A percentile compares a stretch with the other conserved stretches of the same genome.
phyloP scores from a whole-genome alignment of 2,797 vertebrate genomes.

The Kryptopterus vitreolus region DNA sequence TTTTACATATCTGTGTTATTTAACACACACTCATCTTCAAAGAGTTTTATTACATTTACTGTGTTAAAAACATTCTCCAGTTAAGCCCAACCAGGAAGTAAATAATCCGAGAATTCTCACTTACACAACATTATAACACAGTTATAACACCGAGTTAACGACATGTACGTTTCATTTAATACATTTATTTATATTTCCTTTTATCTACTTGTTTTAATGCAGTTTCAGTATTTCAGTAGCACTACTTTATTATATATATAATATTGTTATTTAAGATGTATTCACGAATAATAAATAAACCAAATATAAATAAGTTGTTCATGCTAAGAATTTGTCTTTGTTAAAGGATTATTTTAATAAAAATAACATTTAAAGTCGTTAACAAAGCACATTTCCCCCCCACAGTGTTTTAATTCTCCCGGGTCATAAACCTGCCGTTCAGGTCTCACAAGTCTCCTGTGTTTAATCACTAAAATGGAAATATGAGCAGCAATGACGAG shows the following conservation, averaged over 20 bases:
- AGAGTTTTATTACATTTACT: background rate
- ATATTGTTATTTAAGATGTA: background rate
- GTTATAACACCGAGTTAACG: background rate
- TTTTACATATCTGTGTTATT: background rate
- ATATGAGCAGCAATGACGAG: constrained; percentile 18
- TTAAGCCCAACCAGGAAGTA: background rate
- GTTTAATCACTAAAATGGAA: background rate
- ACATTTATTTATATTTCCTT: no score
- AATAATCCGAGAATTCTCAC: no score
- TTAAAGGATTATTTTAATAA: background rate
- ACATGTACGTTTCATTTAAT: background rate
- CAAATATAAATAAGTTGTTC: background rate
- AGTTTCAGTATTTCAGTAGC: background rate
- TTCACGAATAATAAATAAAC: background rate
- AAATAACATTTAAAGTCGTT: background rate
- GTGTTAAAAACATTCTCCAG: background rate
- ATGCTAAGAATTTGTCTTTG: background rate
- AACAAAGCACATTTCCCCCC: background rate
- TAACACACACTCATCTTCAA: background rate
- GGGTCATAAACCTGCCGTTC: constrained; percentile 25
- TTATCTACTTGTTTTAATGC: background rate
- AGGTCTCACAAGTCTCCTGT: constrained; percentile 8
- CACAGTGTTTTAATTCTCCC: background rate
- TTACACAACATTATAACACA: no score
- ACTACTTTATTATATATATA: background rate